These are phyloP conservation scores for Athalia circularis DNA, from an alignment of 2,888 invertebrate genomes.

Conservation along the genomic window DNA sequence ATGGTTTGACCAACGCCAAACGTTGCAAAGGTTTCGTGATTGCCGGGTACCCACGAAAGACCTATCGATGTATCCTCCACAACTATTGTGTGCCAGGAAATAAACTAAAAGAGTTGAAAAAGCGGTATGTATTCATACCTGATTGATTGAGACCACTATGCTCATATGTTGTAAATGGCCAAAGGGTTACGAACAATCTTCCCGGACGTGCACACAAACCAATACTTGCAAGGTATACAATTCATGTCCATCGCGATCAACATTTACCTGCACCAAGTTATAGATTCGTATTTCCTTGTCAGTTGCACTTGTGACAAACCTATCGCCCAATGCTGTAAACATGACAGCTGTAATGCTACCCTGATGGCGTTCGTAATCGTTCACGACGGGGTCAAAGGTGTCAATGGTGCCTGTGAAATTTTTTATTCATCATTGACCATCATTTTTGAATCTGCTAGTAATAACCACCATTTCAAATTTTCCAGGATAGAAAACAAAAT, in stretches of 20 bases:
- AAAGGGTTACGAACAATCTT: too few relatives aligned
- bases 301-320: slow-evolving; percentile 66
- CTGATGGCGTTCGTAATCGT: slow-evolving; percentile 66
- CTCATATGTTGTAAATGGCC: too few relatives aligned
- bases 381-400: slow-evolving; percentile 68
- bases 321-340: slow-evolving; percentile 63
- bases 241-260: not conserved
- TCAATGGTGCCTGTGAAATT: slow-evolving; percentile 27
- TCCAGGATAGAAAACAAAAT: slow-evolving; percentile 24
- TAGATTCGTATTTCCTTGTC: slow-evolving; percentile 70
- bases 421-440: slow-evolving; percentile 5
- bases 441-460: too few relatives aligned
- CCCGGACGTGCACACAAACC: not conserved
- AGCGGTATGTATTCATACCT: not conserved
- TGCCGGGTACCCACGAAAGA: slow-evolving; percentile 65
- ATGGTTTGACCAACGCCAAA: slow-evolving; percentile 66
- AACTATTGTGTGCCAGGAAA: slow-evolving; percentile 60
- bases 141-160: too few relatives aligned
- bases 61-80: slow-evolving; percentile 65
- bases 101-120: slow-evolving; percentile 55
- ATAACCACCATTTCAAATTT: too few relatives aligned
- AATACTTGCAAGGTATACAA: not conserved
- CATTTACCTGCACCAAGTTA: slow-evolving; percentile 65
- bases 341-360: slow-evolving; percentile 68
- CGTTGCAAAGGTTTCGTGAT: slow-evolving; percentile 65